A percentile compares a stretch with the other conserved stretches of the same genome.
phyloP scores from a whole-genome alignment of 2,888 invertebrate species.

The Eristalis intricaria region DNA sequence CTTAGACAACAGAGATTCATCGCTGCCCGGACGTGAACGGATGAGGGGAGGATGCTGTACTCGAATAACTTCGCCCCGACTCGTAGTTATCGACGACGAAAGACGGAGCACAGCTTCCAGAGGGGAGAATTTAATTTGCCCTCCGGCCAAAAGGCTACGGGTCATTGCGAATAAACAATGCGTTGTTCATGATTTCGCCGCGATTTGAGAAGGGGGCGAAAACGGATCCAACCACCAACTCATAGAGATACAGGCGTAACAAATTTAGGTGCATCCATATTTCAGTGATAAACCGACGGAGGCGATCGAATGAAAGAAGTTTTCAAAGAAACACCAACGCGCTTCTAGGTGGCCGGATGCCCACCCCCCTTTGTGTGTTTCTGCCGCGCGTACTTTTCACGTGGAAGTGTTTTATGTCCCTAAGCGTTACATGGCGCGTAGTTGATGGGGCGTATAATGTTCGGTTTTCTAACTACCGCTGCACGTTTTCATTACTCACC shows the following conservation, averaged over 20 bases:
- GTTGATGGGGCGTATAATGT: constrained; percentile 53
- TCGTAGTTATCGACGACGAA: background rate
- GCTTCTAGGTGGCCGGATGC: background rate
- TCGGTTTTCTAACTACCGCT: constrained; percentile 45
- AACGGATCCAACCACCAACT: constrained; percentile 9
- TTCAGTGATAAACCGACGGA: constrained; percentile 5
- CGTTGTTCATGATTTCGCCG: constrained; percentile 21
- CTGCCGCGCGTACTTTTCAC: constrained; percentile 6
- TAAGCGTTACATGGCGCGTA: constrained; percentile 37
- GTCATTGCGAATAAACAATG: constrained; percentile 42
- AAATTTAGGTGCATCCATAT: constrained; percentile 42
- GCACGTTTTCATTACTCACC: constrained; percentile 58
- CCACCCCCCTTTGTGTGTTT: constrained; percentile 2
- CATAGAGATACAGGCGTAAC: constrained; percentile 42
- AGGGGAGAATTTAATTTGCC: constrained; percentile 33
- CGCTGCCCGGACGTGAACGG: background rate
- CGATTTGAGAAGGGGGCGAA: background rate
- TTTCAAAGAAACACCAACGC: background rate
- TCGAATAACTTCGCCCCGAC: constrained; percentile 5
- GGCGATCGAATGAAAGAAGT: background rate
- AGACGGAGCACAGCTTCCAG: constrained; percentile 1
- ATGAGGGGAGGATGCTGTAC: background rate
- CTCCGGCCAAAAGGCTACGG: background rate
- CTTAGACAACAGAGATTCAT: constrained; percentile 29
- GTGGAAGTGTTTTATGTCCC: constrained; percentile 40